Evolutionary conservation across 2,797 vertebrate genomes (phyloP).

Genomic region (Falco novaeseelandiae): DNA sequence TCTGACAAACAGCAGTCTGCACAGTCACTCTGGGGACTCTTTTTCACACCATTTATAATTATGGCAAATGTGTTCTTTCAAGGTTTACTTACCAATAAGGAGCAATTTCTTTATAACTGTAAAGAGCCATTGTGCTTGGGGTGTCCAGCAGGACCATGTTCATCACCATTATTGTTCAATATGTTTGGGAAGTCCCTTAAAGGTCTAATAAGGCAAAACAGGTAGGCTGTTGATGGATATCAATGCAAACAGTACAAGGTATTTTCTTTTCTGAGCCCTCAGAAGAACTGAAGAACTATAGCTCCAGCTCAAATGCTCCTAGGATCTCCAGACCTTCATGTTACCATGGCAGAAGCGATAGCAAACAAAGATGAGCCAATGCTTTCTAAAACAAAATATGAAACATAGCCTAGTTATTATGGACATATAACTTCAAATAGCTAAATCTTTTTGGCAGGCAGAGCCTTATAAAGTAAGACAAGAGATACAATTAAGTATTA

Average conservation of each 20-base stretch:
- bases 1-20: neutral
- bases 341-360: slow-evolving; percentile 44
- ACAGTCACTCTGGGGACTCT: neutral
- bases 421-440: neutral
- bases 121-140: neutral
- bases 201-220: slow-evolving; percentile 12
- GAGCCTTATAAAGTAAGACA: neutral
- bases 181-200: neutral
- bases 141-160: neutral
- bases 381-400: slow-evolving; percentile 29
- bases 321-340: neutral
- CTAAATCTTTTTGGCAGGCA: neutral
- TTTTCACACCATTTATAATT: neutral
- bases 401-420: slow-evolving; percentile 9
- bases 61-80: neutral
- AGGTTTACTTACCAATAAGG: slow-evolving; percentile 14
- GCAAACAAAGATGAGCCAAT: slow-evolving; percentile 44
- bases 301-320: neutral
- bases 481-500: neutral
- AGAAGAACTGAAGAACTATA: slow-evolving; percentile 17
- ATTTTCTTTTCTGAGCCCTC: neutral
- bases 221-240: neutral
- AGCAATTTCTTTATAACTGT: neutral
- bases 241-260: neutral
- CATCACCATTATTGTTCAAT: neutral